Base-by-base conservation (phyloP, 2,888 invertebrate genomes). In the Euproctis similis region DNA sequence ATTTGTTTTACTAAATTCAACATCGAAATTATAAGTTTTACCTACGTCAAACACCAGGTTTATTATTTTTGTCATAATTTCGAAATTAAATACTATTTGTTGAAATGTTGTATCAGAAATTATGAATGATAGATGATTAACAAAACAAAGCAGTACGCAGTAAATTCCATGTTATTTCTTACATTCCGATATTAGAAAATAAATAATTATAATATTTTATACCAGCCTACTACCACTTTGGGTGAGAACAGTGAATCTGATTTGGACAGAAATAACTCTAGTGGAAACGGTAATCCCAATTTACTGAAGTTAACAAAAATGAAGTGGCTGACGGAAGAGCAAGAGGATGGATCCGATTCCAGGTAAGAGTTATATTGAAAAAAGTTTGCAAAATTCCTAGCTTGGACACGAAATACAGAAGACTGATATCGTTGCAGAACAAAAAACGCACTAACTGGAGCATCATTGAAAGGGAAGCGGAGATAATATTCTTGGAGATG, bases 311-410 rank as follows among this genome's bases (percentile, higher is more conserved):
- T 80, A 19, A 81, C 80, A 1, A 74, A 73, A 59, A 78, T 76
- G 74, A 78, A 73, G 39, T 82, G 82, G 81, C 64, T 82, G 1
- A 67, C 69, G 8, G 77, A 80, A 46, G 59, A 58, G 8, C 58
- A 57, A 10, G 59, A 61, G 1, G 69, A 51, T 10, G 58, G 59
- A 6, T 50, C 57, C 1, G 67, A 75, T 34, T 74, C 74, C n/a
- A 81, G 80, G 82, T 82, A 26, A 6, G 5, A 23, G 14, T 24
- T 20, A 10, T 16, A n/a, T 17, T 16, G n/a, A n/a, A n/a, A n/a
- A n/a, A n/a, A n/a, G n/a, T n/a, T n/a, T n/a, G n/a, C n/a, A 14
- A 11, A 6, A 13, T 17, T 6, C 12, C 19, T 31, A 25, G 12
- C 12, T 10, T 10, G n/a, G 25, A 19, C 8, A 22, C 24, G 32